Evolutionary conservation across 2,888 invertebrate genomes (phyloP).

Genomic region (Malachius bipustulatus): DNA sequence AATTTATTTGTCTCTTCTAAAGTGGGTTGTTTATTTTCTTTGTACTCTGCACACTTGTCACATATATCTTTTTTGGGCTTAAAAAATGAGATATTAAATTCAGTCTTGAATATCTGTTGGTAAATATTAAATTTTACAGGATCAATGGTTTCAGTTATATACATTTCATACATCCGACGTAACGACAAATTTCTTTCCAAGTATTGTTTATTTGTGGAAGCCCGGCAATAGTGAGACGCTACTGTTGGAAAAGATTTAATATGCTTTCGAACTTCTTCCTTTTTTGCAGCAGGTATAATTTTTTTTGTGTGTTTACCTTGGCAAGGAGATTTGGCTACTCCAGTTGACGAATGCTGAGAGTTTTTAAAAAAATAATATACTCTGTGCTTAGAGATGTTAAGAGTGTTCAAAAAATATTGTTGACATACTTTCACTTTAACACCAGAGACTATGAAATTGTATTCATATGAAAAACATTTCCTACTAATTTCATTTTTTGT

Average conservation of each 20-base stretch:
- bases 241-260: conserved; percentile 10
- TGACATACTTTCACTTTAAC: conserved; percentile 9
- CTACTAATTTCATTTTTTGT: conserved; percentile 6
- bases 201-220: conserved; percentile 11
- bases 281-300: conserved; percentile 6
- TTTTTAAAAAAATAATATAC: conserved; percentile 13
- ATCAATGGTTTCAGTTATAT: too few species aligned
- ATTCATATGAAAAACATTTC: conserved; percentile 12
- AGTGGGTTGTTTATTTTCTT: too few species aligned
- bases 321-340: conserved; percentile 3
- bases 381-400: conserved; percentile 10
- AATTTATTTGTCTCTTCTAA: too few species aligned
- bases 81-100: too few species aligned
- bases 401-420: conserved; percentile 10
- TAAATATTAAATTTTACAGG: too few species aligned
- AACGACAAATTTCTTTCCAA: too few species aligned
- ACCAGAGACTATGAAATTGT: conserved; percentile 9
- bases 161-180: too few species aligned
- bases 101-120: too few species aligned
- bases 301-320: not conserved
- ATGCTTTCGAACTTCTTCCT: conserved; percentile 9
- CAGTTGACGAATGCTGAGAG: conserved; percentile 5
- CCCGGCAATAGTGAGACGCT: conserved; percentile 13
- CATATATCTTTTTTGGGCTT: too few species aligned
- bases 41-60: too few species aligned